Evolutionary conservation across 2,797 vertebrate species (phyloP), one percentile per base, ranked within the genome.

Genomic region (Sus cebifrons): DNA sequence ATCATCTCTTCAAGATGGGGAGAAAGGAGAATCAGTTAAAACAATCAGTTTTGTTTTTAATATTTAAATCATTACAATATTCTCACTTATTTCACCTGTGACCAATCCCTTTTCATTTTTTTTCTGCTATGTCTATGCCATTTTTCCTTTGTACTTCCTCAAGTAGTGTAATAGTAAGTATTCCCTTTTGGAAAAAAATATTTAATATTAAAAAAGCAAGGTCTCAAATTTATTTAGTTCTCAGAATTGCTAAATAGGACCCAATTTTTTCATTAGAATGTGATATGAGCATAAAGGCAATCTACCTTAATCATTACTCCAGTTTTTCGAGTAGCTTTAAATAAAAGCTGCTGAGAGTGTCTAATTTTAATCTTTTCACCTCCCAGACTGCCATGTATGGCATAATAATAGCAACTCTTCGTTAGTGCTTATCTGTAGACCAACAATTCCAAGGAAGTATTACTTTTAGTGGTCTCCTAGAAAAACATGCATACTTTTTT

Each of bases 11-110:
- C 78, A 94, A 84, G 36, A 29, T 18, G 52, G 29, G 82, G 16
- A 71, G 49, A 74, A 71, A 85, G 84, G 88, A 65, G 58, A 97
- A 70, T 56, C 54, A 82, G 75, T 81, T 64, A 89, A 93, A 94
- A 94, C 65, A 10, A 74, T 32, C 8, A 65, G 58, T 62, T 85
- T 92, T 64, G n/a, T 74, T 74, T 21, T 87, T 82, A 81, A 52
- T 93, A 94, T 64, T 88, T 74, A 65, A 95, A 71, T 91, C 27
- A 40, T 16, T 67, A 36, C 36, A 79, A 21, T 79, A 82, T 62
- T 86, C 68, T 73, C 62, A 70, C 27, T 88, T 25, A 17, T 89
- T 73, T 81, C 32, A 79, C 88, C 70, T 62, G 70, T 44, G 32
- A 70, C 32, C 14, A 15, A 58, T 5, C 3, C 4, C 36, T 82